A percentile compares a stretch with the other conserved stretches of the same genome.
Conservation (phyloP, 2,797 vertebrate genomes). For the Bufotes viridis region DNA sequence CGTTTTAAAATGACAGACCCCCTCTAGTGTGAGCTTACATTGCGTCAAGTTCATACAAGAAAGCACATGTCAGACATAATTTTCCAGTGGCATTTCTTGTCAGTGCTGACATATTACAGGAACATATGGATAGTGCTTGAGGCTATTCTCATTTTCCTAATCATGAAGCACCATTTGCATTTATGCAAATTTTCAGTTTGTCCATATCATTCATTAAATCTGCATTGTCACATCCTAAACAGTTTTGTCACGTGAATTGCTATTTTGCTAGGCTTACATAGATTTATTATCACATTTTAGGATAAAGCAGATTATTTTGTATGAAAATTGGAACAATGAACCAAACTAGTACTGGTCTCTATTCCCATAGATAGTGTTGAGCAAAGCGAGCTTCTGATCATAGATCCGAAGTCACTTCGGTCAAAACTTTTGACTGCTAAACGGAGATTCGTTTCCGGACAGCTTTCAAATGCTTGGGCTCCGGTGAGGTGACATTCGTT, state of each 20-base stretch:
- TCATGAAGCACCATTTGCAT: conserved; percentile 20
- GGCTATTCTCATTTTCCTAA: conserved; percentile 51
- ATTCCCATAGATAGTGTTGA: not conserved
- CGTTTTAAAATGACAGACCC: not conserved
- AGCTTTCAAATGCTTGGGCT: too few species aligned
- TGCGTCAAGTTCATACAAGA: not conserved
- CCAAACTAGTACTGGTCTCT: not conserved
- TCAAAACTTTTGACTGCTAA: too few species aligned
- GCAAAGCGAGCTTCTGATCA: too few species aligned
- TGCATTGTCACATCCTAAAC: conserved; percentile 19
- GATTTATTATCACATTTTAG: not conserved
- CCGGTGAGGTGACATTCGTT: too few species aligned
- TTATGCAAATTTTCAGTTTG: conserved; percentile 45
- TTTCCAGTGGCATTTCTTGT: conserved; percentile 34
- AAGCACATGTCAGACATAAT: conserved; percentile 53
- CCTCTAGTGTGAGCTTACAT: not conserved
- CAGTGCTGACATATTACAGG: conserved; percentile 37
- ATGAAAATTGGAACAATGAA: not conserved
- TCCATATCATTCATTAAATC: conserved; percentile 31
- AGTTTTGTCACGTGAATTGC: not conserved
- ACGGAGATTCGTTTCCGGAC: too few species aligned
- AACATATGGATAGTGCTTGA: conserved; percentile 38
- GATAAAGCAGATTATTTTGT: not conserved
- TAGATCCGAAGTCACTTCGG: too few species aligned
- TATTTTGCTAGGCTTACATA: not conserved